Conservation (phyloP, 2,888 invertebrate genomes). For the Bugula neritina region DNA sequence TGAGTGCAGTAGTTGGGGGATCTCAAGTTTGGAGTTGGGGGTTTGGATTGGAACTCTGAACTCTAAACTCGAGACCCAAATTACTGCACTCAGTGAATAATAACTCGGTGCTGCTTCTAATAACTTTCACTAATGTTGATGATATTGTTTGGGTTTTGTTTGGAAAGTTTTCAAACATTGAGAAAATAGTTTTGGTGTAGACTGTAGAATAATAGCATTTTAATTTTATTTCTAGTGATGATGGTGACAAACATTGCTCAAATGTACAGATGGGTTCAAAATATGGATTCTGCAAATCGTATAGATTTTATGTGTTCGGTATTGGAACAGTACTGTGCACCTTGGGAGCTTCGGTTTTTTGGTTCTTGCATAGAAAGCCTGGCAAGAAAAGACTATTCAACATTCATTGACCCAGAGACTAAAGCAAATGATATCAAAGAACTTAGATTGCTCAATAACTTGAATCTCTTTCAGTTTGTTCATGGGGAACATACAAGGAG, state of each 20-base stretch:
- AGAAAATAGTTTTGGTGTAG: no score
- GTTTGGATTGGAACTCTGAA: no score
- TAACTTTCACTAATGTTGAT: no score
- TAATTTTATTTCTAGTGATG: conserved; percentile 1
- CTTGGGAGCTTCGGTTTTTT: conserved; percentile 15
- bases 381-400: neutral
- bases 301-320: conserved; percentile 6
- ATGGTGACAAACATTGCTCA: neutral
- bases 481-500: neutral
- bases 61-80: no score
- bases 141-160: no score
- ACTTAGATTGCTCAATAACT: neutral
- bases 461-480: neutral
- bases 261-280: conserved; percentile 6
- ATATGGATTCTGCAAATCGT: neutral
- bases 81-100: no score
- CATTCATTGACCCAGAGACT: neutral
- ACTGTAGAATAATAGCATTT: no score
- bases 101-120: no score
- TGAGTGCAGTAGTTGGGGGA: no score
- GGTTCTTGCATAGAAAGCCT: neutral
- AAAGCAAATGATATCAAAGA: neutral
- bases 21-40: no score
- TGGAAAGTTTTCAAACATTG: no score
- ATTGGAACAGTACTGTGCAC: neutral